Base-by-base conservation (phyloP, 1,140 invertebrate genomes). In the Lucilia cuprina region DNA sequence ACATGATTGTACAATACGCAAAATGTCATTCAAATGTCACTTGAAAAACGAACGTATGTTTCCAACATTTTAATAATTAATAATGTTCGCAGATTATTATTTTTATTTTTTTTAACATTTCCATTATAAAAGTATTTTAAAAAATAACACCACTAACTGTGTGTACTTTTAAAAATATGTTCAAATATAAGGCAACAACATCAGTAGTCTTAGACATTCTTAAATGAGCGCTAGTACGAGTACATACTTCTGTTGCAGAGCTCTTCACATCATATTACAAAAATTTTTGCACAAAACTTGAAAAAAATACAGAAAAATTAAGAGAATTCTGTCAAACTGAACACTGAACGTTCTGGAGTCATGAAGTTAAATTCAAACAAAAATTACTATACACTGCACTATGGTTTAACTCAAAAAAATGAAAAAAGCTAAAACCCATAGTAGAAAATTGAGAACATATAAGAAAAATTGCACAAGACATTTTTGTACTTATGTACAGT, bases 281-380 rank as follows among this genome's bases (percentile, higher is more conserved):
- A 2, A 41, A 3, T 41, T 41, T 41, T 41, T n/a, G 55, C n/a
- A 60, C 14, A 60, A 60, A 60, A 70, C 10, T 25, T 5, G 12
- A 10, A 70, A 70, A 70, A 70, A 21, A 19, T 7, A 3, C 19
- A 70, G 65, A 70, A 25, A 19, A 10, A 21, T 25, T 19, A 70
- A 21, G 1, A 8, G 19, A 70, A 70, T 25, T 12, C 65, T 70
- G 19, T 70, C 65, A 70, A 21, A 70, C 25, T 14, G 65, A 70
- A 70, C n/a, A 70, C n/a, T 70, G n/a, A 70, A 70, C n/a, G 21
- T 70, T 25, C 65, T 3, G 21, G 21, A 70, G 65, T 70, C 65
- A 70, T 70, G 65, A 25, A 70, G 65, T 70, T 70, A 70, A 70
- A 70, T 70, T 21, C 65, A 70, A 70, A 70, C 65, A 70, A 70